Evolutionary conservation across 2,888 invertebrate species (phyloP).

Genomic region (Dynastes tityus): DNA sequence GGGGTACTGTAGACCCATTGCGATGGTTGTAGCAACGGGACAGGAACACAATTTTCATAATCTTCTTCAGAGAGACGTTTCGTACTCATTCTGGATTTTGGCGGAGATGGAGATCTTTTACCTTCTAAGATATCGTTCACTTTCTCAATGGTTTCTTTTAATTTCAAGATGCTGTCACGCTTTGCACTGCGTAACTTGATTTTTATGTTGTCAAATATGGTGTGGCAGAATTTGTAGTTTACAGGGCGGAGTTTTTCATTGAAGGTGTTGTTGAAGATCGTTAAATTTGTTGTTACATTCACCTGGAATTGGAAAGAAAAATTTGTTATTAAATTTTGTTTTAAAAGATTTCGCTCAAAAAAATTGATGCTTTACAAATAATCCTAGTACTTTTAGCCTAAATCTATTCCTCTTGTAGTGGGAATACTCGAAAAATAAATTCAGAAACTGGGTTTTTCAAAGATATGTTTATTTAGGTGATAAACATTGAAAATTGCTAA

Average conservation of each 20-base stretch:
- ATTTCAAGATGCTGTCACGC: constrained; percentile 41
- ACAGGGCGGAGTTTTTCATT: not conserved
- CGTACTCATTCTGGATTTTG: constrained; percentile 40
- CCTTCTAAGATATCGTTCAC: constrained; percentile 55
- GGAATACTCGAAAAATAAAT: not conserved
- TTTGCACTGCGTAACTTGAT: constrained; percentile 9
- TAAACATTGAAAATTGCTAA: no score
- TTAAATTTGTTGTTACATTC: not conserved
- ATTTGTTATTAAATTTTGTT: not conserved
- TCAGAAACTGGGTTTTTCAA: no score
- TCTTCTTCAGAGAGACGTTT: constrained; percentile 43
- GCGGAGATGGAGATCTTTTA: constrained; percentile 7
- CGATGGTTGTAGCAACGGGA: constrained; percentile 50
- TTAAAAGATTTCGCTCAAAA: no score
- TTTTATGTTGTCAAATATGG: not conserved
- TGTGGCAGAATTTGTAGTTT: constrained; percentile 18
- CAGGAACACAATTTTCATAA: not conserved
- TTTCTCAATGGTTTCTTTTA: constrained; percentile 52
- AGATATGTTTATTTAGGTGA: no score
- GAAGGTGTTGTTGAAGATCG: not conserved
- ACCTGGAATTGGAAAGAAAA: not conserved
- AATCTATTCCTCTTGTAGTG: not conserved
- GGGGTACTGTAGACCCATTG: constrained; percentile 55
- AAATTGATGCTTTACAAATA: no score
- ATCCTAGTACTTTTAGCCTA: no score